Conservation (phyloP, 1,140 invertebrate genomes). For the Stegodyphus mimosarum region DNA sequence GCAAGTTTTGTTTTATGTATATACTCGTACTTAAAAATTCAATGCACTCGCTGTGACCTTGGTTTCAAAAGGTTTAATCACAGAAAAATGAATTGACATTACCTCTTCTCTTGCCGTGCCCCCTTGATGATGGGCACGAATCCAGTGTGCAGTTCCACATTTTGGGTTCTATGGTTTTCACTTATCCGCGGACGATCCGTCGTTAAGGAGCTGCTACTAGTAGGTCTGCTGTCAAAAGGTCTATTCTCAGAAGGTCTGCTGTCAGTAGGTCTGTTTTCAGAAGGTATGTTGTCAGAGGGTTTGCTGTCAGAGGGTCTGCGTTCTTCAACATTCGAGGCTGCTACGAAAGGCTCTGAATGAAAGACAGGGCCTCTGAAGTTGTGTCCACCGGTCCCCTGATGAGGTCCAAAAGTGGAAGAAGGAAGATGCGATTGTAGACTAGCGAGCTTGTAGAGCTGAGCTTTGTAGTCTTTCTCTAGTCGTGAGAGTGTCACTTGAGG, state of each 20-base stretch:
- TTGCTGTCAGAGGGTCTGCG: neutral
- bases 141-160: constrained; percentile 24
- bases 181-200: too few species aligned
- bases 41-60: too few species aligned
- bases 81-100: neutral
- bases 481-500: constrained; percentile 24
- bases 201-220: neutral
- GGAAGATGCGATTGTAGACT: neutral
- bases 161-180: neutral
- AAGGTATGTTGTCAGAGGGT: neutral
- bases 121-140: constrained; percentile 30
- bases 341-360: neutral
- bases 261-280: neutral
- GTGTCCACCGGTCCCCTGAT: too few species aligned
- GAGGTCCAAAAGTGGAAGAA: neutral
- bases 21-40: too few species aligned
- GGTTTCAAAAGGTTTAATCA: too few species aligned
- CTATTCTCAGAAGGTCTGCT: neutral
- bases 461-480: constrained; percentile 28
- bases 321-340: constrained; percentile 26
- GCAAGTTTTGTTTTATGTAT: too few species aligned
- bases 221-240: neutral
- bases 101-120: neutral
- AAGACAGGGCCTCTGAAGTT: neutral
- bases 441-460: neutral